phyloP scores from a whole-genome alignment of 2,797 vertebrate genomes.

The Lates japonicus region DNA sequence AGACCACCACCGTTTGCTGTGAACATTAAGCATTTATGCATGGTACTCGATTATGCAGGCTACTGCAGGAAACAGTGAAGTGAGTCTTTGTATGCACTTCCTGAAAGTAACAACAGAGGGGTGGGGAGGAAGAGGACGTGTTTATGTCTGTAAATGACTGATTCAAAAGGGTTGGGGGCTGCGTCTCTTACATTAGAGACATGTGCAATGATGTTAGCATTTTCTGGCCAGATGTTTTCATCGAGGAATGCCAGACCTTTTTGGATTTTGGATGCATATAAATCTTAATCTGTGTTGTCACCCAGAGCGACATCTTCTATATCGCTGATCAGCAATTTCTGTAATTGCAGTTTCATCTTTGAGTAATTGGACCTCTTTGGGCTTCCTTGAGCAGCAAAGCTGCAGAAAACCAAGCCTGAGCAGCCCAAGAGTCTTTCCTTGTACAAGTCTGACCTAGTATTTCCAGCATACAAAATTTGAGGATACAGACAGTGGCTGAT shows the following conservation, averaged over 20 bases:
- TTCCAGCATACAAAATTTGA: constrained; percentile 59
- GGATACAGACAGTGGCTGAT: constrained; percentile 49
- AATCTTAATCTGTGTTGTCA: constrained; percentile 40
- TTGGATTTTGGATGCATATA: constrained; percentile 20
- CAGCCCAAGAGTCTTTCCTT: constrained; percentile 42
- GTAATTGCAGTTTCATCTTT: constrained; percentile 53
- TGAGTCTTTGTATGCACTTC: constrained; percentile 23
- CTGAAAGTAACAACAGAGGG: constrained; percentile 12
- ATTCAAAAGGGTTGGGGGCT: constrained; percentile 7
- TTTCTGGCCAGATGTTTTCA: constrained; percentile 13
- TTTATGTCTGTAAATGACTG: constrained; percentile 19
- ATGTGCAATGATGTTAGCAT: constrained; percentile 1
- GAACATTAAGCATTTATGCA: constrained; percentile 69
- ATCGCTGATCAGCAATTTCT: constrained; percentile 43
- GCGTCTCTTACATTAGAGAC: constrained; percentile 14
- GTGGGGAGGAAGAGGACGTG: constrained; percentile 14
- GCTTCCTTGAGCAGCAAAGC: constrained; percentile 49
- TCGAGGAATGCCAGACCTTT: neutral
- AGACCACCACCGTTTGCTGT: too few relatives aligned
- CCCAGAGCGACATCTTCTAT: constrained; percentile 37
- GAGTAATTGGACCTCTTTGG: constrained; percentile 72
- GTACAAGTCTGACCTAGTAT: constrained; percentile 70
- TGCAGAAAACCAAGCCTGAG: constrained; percentile 54
- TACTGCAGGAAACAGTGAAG: constrained; percentile 50
- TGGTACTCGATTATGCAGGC: constrained; percentile 68